A percentile compares a stretch with the other conserved stretches of the same genome.
Conservation (phyloP, 2,888 invertebrate genomes). For the Chalcosyrphus nemorum region DNA sequence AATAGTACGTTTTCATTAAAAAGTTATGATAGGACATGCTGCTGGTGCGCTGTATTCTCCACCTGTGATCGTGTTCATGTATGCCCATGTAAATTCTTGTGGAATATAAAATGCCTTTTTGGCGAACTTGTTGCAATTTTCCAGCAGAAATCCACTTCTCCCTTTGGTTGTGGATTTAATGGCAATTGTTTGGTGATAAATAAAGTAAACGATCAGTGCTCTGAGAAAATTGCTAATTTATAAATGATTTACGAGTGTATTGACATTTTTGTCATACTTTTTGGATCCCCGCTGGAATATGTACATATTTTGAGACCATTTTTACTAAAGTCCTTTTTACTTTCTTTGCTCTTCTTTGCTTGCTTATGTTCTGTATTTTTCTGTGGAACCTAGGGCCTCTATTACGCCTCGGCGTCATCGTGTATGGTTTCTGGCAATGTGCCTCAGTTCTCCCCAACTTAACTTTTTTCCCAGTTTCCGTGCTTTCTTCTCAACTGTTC, state of each 20-base stretch:
- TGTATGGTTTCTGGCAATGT: too few relatives aligned
- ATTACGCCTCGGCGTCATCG: too few relatives aligned
- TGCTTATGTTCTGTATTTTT: too few relatives aligned
- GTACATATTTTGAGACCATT: too few relatives aligned
- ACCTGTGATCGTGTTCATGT: background rate
- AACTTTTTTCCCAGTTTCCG: too few relatives aligned
- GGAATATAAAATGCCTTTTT: conserved; percentile 6
- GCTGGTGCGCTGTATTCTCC: background rate
- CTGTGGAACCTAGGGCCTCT: too few relatives aligned
- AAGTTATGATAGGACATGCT: conserved; percentile 15
- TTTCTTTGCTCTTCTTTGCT: too few relatives aligned
- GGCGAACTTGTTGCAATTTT: background rate
- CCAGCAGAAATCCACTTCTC: background rate
- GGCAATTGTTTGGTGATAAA: background rate
- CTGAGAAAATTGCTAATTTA: background rate
- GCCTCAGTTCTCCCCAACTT: too few relatives aligned
- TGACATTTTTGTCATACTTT: too few relatives aligned
- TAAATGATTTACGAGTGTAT: background rate
- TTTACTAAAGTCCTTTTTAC: too few relatives aligned
- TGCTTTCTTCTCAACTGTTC: too few relatives aligned
- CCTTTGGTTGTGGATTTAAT: background rate
- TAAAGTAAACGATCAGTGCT: background rate
- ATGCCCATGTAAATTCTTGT: background rate
- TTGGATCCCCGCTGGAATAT: too few relatives aligned
- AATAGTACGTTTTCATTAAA: conserved; percentile 31